Evolutionary conservation across 2,888 invertebrate genomes (phyloP).

Genomic region (Acronicta leporina): DNA sequence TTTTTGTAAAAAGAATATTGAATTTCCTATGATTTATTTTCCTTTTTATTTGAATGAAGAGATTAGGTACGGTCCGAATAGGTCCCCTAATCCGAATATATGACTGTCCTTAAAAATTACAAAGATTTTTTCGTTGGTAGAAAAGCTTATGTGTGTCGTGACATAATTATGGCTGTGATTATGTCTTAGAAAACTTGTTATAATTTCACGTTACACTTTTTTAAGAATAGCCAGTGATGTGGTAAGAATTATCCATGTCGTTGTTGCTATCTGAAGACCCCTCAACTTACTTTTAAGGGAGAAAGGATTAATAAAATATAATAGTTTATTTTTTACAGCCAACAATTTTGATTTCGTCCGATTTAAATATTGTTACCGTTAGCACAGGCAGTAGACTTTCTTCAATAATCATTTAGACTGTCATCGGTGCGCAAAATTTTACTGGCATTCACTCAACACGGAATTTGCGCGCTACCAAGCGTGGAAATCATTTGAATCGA

Average conservation of each 20-base stretch:
- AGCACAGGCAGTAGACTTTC: too few relatives aligned
- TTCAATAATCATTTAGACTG: too few relatives aligned
- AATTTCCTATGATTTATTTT: constrained; percentile 73
- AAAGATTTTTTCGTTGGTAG: constrained; percentile 25
- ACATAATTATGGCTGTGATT: not conserved
- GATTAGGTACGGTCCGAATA: constrained; percentile 64
- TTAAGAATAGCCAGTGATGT: constrained; percentile 28
- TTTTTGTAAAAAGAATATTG: constrained; percentile 69
- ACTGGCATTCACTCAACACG: too few relatives aligned
- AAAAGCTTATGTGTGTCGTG: constrained; percentile 19
- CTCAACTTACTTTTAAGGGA: constrained; percentile 18
- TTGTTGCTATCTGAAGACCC: constrained; percentile 28
- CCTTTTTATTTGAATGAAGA: constrained; percentile 39
- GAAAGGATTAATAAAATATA: not conserved
- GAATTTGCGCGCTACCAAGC: too few relatives aligned
- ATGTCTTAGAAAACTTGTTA: constrained; percentile 8
- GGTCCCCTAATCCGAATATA: constrained; percentile 66
- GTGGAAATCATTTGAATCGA: too few relatives aligned
- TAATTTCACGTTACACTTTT: constrained; percentile 37
- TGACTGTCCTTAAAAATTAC: constrained; percentile 57
- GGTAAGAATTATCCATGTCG: constrained; percentile 41
- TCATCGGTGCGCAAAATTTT: too few relatives aligned
- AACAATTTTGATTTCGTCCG: too few relatives aligned
- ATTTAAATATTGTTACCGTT: too few relatives aligned
- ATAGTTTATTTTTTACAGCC: constrained; percentile 2